These are phyloP conservation scores for Lepidotrigona ventralis DNA, from an alignment of 1,140 invertebrate genomes.

Conservation along the genomic window DNA sequence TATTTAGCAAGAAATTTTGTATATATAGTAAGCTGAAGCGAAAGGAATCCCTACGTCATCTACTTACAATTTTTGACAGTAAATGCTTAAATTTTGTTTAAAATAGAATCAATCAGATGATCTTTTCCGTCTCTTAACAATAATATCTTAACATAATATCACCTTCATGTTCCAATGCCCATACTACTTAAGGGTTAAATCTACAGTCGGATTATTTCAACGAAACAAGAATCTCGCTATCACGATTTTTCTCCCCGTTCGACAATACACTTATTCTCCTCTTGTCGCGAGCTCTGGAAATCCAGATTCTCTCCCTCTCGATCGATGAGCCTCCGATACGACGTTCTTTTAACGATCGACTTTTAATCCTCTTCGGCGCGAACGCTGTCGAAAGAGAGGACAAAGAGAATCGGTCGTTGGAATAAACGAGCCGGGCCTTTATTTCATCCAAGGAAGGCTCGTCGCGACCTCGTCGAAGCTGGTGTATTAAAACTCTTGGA, in stretches of 20 bases:
- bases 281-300: background rate
- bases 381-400: slow-evolving; percentile 10
- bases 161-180: too few relatives aligned
- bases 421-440: slow-evolving; percentile 58
- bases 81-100: too few relatives aligned
- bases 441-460: slow-evolving; percentile 58
- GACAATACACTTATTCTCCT: background rate
- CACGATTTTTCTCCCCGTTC: background rate
- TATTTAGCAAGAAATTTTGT: too few relatives aligned
- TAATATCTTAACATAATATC: too few relatives aligned
- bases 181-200: too few relatives aligned
- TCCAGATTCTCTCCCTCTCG: background rate
- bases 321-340: slow-evolving; percentile 26
- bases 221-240: background rate
- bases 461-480: slow-evolving; percentile 39
- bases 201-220: background rate
- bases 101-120: too few relatives aligned
- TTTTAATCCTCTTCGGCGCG: slow-evolving; percentile 55
- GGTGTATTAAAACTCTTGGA: slow-evolving; percentile 68
- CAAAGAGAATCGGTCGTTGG: slow-evolving; percentile 51
- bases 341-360: slow-evolving; percentile 37
- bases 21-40: too few relatives aligned
- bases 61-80: too few relatives aligned
- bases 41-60: too few relatives aligned
- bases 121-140: too few relatives aligned